Conservation (phyloP, 2,888 invertebrate species). For the Stenodema calcarata region DNA sequence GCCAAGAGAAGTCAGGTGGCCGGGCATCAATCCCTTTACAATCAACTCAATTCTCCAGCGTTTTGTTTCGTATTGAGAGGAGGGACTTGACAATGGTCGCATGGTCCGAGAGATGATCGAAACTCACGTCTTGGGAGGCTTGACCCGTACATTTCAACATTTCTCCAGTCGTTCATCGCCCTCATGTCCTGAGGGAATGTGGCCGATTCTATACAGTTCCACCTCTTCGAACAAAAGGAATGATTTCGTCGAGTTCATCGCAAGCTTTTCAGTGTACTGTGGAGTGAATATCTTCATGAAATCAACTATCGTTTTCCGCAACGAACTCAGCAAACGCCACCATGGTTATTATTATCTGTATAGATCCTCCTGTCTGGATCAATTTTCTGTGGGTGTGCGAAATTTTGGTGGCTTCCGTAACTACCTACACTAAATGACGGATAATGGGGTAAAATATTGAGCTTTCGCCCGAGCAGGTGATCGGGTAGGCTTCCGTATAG, state of each 20-base stretch:
- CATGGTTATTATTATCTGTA: too few relatives aligned
- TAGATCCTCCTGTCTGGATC: too few relatives aligned
- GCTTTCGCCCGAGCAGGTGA: too few relatives aligned
- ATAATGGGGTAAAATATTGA: too few relatives aligned
- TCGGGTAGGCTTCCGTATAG: too few relatives aligned
- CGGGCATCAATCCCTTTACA: neutral
- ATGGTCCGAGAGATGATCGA: neutral
- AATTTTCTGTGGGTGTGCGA: too few relatives aligned
- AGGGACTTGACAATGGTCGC: neutral
- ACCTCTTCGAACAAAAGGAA: neutral
- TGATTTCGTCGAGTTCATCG: neutral
- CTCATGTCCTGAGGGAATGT: neutral
- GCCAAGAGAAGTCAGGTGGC: neutral
- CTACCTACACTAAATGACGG: too few relatives aligned
- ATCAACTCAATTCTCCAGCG: neutral
- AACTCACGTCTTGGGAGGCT: neutral
- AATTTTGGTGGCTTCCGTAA: too few relatives aligned
- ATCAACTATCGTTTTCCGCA: too few relatives aligned
- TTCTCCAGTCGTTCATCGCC: neutral
- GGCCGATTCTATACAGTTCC: neutral
- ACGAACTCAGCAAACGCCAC: too few relatives aligned
- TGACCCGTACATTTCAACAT: neutral
- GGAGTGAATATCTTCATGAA: too few relatives aligned
- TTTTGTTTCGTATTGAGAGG: neutral
- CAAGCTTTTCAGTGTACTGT: too few relatives aligned